A percentile compares a stretch with the other conserved stretches of the same genome.
Conservation (phyloP, 2,113 vertebrate species). For the Heterocephalus glaber region DNA sequence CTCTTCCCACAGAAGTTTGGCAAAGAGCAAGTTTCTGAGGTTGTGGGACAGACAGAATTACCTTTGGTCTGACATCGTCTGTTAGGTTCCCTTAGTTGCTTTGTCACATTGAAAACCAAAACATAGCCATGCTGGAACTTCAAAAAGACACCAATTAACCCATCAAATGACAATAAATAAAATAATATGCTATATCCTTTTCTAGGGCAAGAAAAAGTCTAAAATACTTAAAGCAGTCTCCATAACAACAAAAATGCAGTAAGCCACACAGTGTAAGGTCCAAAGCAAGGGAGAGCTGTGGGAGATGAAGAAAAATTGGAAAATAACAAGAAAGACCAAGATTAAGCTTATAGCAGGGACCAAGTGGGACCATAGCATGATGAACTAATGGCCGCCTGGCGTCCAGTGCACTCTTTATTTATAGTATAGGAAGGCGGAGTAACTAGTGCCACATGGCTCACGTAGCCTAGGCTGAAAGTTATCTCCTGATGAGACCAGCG, state of each 20-base stretch:
- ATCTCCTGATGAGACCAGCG: no score
- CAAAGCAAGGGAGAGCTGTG: no score
- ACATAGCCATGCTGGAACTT: neutral
- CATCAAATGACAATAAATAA: neutral
- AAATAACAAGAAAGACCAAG: no score
- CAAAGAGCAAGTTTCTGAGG: neutral
- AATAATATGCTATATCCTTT: neutral
- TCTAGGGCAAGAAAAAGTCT: neutral
- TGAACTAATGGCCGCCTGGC: no score
- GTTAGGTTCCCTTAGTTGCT: neutral
- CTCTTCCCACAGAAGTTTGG: neutral
- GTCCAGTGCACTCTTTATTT: no score
- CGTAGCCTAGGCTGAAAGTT: no score
- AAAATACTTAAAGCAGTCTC: neutral
- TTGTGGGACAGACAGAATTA: neutral
- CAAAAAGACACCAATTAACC: neutral
- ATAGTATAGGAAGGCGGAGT: no score
- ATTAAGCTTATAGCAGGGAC: no score
- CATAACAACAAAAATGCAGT: neutral
- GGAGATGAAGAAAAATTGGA: no score
- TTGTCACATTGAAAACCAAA: constrained; percentile 41
- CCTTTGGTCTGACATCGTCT: neutral
- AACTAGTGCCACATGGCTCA: no score
- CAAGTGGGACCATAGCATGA: no score
- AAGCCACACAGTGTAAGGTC: no score